Percentiles rank a stretch among this genome's conserved stretches.
Conservation (phyloP, 1,140 invertebrate species). For the Aphelenchoides fujianensis region DNA sequence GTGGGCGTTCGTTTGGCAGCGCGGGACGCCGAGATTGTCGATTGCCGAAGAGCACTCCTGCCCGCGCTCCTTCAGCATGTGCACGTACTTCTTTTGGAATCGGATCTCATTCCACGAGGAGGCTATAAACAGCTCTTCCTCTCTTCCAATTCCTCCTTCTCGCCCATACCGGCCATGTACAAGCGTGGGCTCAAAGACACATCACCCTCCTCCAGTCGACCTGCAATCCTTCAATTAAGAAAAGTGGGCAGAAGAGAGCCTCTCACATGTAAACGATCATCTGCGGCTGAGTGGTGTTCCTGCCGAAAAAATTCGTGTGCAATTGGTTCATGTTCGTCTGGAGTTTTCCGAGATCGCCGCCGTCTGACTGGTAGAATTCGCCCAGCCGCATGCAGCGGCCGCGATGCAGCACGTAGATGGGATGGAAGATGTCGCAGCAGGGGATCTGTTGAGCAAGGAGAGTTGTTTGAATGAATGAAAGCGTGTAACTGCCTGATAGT, state of each 20-base stretch:
- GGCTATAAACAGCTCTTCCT: too few species aligned
- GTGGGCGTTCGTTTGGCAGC: constrained; percentile 1
- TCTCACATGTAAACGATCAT: constrained; percentile 27
- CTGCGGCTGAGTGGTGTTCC: constrained; percentile 31
- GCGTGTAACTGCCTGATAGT: constrained; percentile 23
- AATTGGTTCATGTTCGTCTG: constrained; percentile 27
- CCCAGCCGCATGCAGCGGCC: constrained; percentile 35
- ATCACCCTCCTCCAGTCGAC: too few species aligned
- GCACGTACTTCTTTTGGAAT: constrained; percentile 10
- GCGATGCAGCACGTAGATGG: constrained; percentile 31
- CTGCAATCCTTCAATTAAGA: too few species aligned
- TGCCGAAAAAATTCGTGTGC: constrained; percentile 7
- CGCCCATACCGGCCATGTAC: constrained; percentile 21
- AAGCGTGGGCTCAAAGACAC: constrained; percentile 19
- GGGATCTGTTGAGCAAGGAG: too few species aligned
- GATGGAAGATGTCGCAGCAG: constrained; percentile 38
- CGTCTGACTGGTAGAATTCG: constrained; percentile 27
- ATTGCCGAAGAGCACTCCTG: constrained; percentile 20
- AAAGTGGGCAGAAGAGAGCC: too few species aligned
- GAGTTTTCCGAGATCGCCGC: constrained; percentile 13
- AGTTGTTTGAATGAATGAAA: too few species aligned
- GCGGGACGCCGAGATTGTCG: constrained; percentile 17
- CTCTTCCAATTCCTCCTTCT: too few species aligned
- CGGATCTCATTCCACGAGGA: constrained; percentile 16
- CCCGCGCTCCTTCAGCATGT: constrained; percentile 14